Evolutionary conservation across 2,797 vertebrate genomes (phyloP).

Genomic region (Micropoecilia bifurca): DNA sequence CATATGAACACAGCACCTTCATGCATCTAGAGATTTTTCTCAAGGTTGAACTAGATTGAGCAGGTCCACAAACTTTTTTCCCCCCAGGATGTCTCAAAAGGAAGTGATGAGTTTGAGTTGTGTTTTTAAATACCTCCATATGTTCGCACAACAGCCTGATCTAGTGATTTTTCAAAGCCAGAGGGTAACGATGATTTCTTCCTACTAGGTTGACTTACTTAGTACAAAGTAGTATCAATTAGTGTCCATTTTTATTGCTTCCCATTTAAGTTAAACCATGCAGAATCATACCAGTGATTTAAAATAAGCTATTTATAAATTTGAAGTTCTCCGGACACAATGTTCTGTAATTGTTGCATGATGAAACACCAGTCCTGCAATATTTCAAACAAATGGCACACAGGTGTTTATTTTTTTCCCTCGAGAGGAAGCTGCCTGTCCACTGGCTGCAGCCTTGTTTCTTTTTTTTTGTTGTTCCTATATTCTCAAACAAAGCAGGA

Average conservation of each 20-base stretch:
- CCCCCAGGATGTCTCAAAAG: background rate
- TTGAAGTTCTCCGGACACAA: background rate
- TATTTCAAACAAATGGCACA: constrained; percentile 21
- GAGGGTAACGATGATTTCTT: background rate
- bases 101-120: background rate
- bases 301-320: background rate
- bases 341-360: background rate
- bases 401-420: constrained; percentile 20
- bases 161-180: background rate
- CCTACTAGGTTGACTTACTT: background rate
- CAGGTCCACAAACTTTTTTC: background rate
- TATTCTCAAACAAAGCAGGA: constrained; percentile 52
- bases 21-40: background rate
- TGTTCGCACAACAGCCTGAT: background rate
- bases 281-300: background rate
- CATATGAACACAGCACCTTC: background rate
- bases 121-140: background rate
- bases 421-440: constrained; percentile 5
- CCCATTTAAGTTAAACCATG: background rate
- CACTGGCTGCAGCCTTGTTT: constrained; percentile 21
- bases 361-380: background rate
- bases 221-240: background rate
- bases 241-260: background rate
- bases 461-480: constrained; percentile 24
- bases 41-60: background rate